These are phyloP conservation scores for Cephalopholis sonnerati DNA, from an alignment of 2,113 vertebrate genomes.

Conservation along the genomic window DNA sequence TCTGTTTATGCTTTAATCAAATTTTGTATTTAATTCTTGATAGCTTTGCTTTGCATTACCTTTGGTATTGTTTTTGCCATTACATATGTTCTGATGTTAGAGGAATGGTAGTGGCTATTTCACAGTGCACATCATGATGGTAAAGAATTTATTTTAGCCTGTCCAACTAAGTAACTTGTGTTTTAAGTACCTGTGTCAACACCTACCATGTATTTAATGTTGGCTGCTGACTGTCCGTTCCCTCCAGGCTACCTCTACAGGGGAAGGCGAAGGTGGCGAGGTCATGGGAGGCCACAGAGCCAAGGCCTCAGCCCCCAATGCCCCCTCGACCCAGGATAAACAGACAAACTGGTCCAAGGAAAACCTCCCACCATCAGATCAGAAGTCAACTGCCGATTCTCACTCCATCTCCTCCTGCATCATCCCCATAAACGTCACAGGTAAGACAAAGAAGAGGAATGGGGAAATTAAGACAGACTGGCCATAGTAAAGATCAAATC, in stretches of 20 bases:
- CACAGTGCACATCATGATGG: not conserved
- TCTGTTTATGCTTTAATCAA: not conserved
- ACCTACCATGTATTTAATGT: not conserved
- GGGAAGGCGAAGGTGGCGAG: constrained; percentile 89
- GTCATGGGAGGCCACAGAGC: constrained; percentile 89
- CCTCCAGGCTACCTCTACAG: constrained; percentile 90
- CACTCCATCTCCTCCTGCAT: constrained; percentile 96
- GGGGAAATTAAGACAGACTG: constrained; percentile 7
- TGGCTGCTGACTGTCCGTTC: constrained; percentile 19
- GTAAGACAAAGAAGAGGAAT: constrained; percentile 78
- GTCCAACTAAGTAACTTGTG: not conserved
- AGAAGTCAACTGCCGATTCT: constrained; percentile 93
- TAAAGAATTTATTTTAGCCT: not conserved
- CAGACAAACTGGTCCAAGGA: constrained; percentile 97
- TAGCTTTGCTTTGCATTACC: not conserved
- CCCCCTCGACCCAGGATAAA: constrained; percentile 93
- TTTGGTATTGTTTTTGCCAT: not conserved
- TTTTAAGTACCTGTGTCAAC: not conserved
- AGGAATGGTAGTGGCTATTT: not conserved
- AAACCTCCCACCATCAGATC: constrained; percentile 93
- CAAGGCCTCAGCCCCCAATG: constrained; percentile 91
- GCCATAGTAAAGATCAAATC: not conserved
- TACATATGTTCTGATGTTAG: not conserved
- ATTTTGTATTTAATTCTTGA: constrained; percentile 1
- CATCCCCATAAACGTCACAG: constrained; percentile 99